phyloP scores from a whole-genome alignment of 2,888 invertebrate species.

The Sesia bembeciformis region DNA sequence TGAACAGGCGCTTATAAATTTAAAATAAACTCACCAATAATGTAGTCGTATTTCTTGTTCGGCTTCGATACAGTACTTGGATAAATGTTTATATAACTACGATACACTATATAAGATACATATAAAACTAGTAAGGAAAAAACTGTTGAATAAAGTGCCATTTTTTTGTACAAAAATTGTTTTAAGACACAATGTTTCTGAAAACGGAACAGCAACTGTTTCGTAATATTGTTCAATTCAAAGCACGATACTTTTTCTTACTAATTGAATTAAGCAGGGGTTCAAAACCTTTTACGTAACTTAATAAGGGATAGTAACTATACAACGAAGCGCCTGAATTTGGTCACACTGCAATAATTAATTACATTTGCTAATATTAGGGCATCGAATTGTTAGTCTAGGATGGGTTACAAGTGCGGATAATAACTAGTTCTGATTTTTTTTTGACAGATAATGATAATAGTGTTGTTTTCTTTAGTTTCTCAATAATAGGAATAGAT shows the following conservation, averaged over 20 bases:
- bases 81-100: slow-evolving; percentile 38
- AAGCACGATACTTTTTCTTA: not conserved
- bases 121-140: slow-evolving; percentile 36
- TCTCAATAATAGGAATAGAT: too few species aligned
- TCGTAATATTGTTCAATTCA: not conserved
- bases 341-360: not conserved
- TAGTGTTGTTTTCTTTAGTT: too few species aligned
- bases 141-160: slow-evolving; percentile 42
- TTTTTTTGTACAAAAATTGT: slow-evolving; percentile 12
- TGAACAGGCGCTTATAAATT: not conserved
- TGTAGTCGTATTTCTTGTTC: slow-evolving; percentile 56
- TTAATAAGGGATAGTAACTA: not conserved
- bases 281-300: slow-evolving; percentile 17
- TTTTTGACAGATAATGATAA: too few species aligned
- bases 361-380: too few species aligned
- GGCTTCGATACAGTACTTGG: slow-evolving; percentile 45
- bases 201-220: not conserved
- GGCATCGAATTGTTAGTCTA: too few species aligned
- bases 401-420: too few species aligned
- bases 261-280: slow-evolving; percentile 60
- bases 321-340: not conserved
- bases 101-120: slow-evolving; percentile 50
- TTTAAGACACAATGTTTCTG: slow-evolving; percentile 25
- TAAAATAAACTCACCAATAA: slow-evolving; percentile 48
- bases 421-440: too few species aligned